Base-by-base conservation (phyloP, 1,140 invertebrate genomes). In the Amyelois transitella region DNA sequence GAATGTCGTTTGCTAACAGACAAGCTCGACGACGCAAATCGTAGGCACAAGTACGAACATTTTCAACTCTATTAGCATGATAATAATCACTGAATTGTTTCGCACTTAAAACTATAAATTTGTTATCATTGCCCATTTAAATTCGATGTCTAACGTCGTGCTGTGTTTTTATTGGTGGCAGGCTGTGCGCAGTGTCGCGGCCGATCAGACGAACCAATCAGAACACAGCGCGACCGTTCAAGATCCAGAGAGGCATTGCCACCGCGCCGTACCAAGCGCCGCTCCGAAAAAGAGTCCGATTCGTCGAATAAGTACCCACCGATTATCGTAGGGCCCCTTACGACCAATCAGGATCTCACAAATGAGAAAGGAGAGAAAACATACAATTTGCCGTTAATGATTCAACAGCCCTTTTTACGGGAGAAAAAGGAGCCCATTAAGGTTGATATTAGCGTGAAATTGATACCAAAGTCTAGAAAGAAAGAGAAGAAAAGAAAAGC, bases 1-100 rank as follows among this genome's bases (percentile, higher is more conserved):
- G 94, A 96, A 91, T 96, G 94, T 91, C 94, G 94, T 90, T 92
- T 91, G 86, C 91, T 96, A 86, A 95, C 94, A 79, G 91, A 92
- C 87, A 94, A 94, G 91, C 92, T 96, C 90, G 94, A 96, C 91
- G 93, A 94, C 87, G 92, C 93, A 81, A 92, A 92, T 81, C 89
- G 91, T 86, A 94, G 92, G 85, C 94, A 95, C 92, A 95, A 95
- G 94, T 96, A 95, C 92, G 85, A 75, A 57, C 86, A 75, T 76
- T 79, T 75, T 72, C 54, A 75, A 76, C 64, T 77, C 64, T 76
- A 72, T 71, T 67, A 67, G 77, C 77, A 85, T 83, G 78, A 65
- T 44, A 43, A 75, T 81, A 75, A 63, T 63, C 57, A 58, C 54
- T 57, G 65, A 64, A 43, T 58, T 62, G 8, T 47, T 45, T 49